Evolutionary conservation across 2,888 invertebrate genomes (phyloP), one percentile per base, ranked within the genome.

Genomic region (Arge pagana): DNA sequence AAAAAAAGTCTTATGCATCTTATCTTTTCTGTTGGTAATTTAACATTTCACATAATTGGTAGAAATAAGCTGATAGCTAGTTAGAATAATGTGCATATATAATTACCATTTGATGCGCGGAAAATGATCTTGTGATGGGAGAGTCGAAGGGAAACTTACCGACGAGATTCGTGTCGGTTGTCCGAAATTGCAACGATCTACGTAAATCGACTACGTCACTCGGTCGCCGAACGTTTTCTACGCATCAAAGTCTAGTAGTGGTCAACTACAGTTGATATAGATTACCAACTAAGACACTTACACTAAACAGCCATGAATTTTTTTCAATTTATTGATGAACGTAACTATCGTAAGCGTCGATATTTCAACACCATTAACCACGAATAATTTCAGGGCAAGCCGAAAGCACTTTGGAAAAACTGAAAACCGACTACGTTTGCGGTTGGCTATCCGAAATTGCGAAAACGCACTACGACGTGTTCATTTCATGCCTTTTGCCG

Each of bases 351-450:
- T n/a, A n/a, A n/a, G n/a, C n/a, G n/a, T n/a, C n/a, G n/a, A n/a
- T 33, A 16, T 33, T 55, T 57, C 13, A 28, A 35, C 21, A 23
- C 23, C 35, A 48, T 52, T 50, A 52, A 52, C 40, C 36, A 45
- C 54, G 54, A 54, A 56, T 54, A 52, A 48, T 56, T 54, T 63
- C 72, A 80, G 88, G 88, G 1, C 87, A 88, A 72, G 85, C 85
- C 43, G 96, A 96, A 60, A 90, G 89, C 74, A 87, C 91, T 7
- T 84, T 96, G 56, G 96, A 97, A 78, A 89, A 92, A 75, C 77
- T 97, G 36, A 97, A 97, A 78, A 87, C 88, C 36, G 92, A 93
- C 77, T 93, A 94, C 71, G 93, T 98, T 10, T 93, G 93, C 69
- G 87, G 86, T 24, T 99, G 98, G 98, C 79, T 99, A 39, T 84